Base-by-base conservation (phyloP, 2,888 invertebrate genomes). In the Cosmia pyralina region DNA sequence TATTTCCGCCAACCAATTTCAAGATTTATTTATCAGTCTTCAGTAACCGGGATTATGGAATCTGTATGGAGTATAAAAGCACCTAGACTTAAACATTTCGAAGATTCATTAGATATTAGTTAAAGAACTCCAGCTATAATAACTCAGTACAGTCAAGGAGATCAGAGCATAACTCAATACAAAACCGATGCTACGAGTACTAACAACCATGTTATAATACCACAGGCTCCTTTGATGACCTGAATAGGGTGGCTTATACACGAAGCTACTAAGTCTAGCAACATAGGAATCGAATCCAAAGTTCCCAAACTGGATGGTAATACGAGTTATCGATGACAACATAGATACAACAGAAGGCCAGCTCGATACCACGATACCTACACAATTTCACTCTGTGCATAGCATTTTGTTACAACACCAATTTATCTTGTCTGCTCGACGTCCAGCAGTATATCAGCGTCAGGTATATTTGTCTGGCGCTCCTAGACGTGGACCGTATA, bases 301-400 rank as follows among this genome's bases (percentile, higher is more conserved):
- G 79, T 78, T 79, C 52, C 15, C 19, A 69, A n/a, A 79, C 79
- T 78, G 17, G 60, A 79, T 79, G 65, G 57, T 79, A 74, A 73
- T 74, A 62, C 65, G 60, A 78, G 60, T 78, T 69, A 78, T 77
- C 53, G 78, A 57, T 8, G 11, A 44, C 8, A 15, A 15, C 6
- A 15, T 6, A 65, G 13, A 46, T 28, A 1, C 1, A 1, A 0
- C 74, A 74, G 75, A 74, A 74, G 73, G 57, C 13, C 4, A 2
- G 38, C 5, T 34, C 19, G n/a, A 10, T 19, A 48, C 28, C 41
- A 28, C 0, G n/a, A n/a, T n/a, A n/a, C n/a, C n/a, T n/a, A n/a
- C n/a, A n/a, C n/a, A n/a, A n/a, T n/a, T n/a, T n/a, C n/a, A n/a
- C n/a, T n/a, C n/a, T n/a, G n/a, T n/a, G n/a, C n/a, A n/a, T n/a